Evolutionary conservation across 2,888 invertebrate genomes (phyloP), one percentile per base, ranked within the genome.

Genomic region (Beris morrisii): DNA sequence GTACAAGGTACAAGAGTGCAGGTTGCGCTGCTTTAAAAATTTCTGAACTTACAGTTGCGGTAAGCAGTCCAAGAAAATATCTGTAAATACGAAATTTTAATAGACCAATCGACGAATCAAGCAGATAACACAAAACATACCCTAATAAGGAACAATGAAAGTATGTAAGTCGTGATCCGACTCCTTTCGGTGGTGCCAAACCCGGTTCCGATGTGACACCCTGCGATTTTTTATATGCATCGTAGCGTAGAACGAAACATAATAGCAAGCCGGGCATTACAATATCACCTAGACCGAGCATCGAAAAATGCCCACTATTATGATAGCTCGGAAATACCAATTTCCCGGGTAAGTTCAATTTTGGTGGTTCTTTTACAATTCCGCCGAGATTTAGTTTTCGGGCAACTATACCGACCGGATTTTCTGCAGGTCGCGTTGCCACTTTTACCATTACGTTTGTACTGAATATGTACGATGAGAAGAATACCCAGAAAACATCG

Each of bases 401-500:
- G 57, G 97, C 96, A 70, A 97, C 93, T 74, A 96, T 85, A 74
- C 95, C 95, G 77, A 97, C 93, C 0, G 94, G 94, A 83, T 94
- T 94, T 77, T 94, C 94, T 11, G 94, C 93, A 44, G 93, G 92
- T 75, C 93, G 83, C 65, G 89, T 90, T 66, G 90, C 90, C 71
- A 90, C 91, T 83, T 96, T 97, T 71, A 97, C 97, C 97, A 97
- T 97, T 72, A 97, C 97, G 78, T 97, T 97, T 75, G 97, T 93
- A 82, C 95, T 97, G 84, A 97, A 97, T 78, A 97, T 95, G 80
- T 97, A 97, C 0, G 96, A 96, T 3, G 97, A 97, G 84, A 97
- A 97, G 84, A 97, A 97, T 61, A 97, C 97, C 97, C 97, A 97
- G 83, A 97, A 97, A 48, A 97, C 97, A 82, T 97, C 97, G 80